Conservation (phyloP, 1,140 invertebrate species). For the Drosophila erecta region DNA sequence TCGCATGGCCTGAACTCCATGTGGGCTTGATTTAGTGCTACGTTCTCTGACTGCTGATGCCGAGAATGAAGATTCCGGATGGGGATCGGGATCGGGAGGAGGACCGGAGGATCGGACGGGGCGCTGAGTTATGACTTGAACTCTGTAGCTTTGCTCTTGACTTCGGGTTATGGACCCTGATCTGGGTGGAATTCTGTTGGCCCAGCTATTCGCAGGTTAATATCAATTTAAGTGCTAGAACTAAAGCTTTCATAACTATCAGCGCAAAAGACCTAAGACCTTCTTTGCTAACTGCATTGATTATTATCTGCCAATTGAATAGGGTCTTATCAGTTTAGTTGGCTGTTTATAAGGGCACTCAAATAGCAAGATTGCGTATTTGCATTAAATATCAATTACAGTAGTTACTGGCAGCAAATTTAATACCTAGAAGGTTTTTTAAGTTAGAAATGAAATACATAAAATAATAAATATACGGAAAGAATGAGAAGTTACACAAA, state of each 20-base stretch:
- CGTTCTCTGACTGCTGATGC: constrained; percentile 53
- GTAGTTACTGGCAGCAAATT: background rate
- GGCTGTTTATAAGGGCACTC: constrained; percentile 8
- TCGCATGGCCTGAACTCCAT: constrained; percentile 42
- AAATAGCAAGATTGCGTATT: background rate
- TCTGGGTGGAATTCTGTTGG: constrained; percentile 26
- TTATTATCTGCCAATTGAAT: constrained; percentile 1
- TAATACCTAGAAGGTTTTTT: too few relatives aligned
- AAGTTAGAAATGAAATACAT: too few relatives aligned
- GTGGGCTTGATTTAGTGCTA: constrained; percentile 79
- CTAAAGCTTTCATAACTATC: constrained; percentile 11
- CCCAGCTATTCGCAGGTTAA: constrained; percentile 29
- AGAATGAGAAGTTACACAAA: background rate
- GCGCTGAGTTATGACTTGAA: constrained; percentile 74
- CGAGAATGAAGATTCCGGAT: constrained; percentile 6
- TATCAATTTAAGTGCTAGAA: constrained; percentile 15
- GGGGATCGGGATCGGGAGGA: background rate
- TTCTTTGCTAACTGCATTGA: constrained; percentile 6
- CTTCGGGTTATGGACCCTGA: constrained; percentile 29
- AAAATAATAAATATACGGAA: too few relatives aligned
- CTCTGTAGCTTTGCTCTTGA: constrained; percentile 63
- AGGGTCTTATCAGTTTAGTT: constrained; percentile 3
- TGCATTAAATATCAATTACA: background rate
- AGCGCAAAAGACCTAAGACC: background rate
- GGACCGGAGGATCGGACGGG: constrained; percentile 9